phyloP scores from a whole-genome alignment of 35 echinoderm and acorn worm genomes.

The Stichopus chloronotus region DNA sequence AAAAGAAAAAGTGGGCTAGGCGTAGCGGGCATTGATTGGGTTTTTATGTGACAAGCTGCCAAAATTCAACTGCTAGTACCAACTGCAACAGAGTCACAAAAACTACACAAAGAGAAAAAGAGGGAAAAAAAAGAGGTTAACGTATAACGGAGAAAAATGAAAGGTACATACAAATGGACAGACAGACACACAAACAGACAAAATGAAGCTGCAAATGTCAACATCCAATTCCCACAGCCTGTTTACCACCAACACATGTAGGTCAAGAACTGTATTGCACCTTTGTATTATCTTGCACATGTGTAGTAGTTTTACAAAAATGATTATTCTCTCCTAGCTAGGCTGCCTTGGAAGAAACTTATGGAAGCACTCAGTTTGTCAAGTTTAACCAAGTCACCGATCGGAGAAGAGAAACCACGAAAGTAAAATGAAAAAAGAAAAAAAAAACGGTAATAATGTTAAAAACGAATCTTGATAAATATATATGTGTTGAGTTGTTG shows the following conservation, averaged over 20 bases:
- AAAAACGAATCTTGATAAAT: not conserved
- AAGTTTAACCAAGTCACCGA: slow-evolving; percentile 11
- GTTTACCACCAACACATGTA: slow-evolving; percentile 27
- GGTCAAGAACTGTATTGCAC: slow-evolving; percentile 46
- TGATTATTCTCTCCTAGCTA: not conserved
- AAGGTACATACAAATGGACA: not conserved
- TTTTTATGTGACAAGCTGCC: not conserved
- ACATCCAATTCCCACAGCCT: slow-evolving; percentile 32
- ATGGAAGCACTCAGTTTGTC: slow-evolving; percentile 44
- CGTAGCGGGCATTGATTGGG: not conserved
- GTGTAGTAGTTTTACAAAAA: not conserved
- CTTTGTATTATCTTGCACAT: slow-evolving; percentile 28
- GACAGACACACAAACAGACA: not conserved
- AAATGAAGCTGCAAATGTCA: slow-evolving; percentile 16
- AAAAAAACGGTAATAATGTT: not conserved
- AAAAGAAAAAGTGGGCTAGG: not conserved
- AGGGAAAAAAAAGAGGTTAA: not conserved
- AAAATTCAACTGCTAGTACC: slow-evolving; percentile 3
- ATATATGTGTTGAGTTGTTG: not conserved
- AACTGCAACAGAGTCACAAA: not conserved
- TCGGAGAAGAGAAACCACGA: not conserved
- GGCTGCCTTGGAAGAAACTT: not conserved
- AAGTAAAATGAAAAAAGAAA: not conserved
- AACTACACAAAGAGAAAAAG: not conserved
- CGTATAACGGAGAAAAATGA: not conserved